Evolutionary conservation across 2,888 invertebrate genomes (phyloP).

Genomic region (Odontothrips loti): DNA sequence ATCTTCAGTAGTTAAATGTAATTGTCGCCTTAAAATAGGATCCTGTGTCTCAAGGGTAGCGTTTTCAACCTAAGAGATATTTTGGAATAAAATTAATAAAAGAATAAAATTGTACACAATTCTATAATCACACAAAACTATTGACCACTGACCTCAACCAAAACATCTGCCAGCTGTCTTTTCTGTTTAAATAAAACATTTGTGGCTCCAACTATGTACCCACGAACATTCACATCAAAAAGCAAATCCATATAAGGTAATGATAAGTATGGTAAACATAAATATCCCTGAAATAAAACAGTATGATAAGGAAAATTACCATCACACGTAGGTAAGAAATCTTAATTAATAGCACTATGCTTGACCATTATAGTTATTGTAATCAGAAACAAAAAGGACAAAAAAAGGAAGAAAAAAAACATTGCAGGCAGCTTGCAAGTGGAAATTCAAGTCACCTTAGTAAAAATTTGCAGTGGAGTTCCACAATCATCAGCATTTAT

Average conservation of each 20-base stretch:
- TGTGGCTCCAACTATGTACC: constrained; percentile 92
- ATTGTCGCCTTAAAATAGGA: constrained; percentile 69
- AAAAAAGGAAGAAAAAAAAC: not conserved
- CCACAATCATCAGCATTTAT: constrained; percentile 72
- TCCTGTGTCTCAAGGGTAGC: constrained; percentile 81
- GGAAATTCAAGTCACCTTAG: constrained; percentile 53
- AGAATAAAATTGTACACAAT: not conserved
- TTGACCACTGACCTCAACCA: constrained; percentile 65
- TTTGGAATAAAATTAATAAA: constrained; percentile 29
- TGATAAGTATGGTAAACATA: constrained; percentile 93
- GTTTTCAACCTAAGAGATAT: constrained; percentile 62
- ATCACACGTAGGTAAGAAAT: constrained; percentile 21
- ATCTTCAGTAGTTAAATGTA: constrained; percentile 92
- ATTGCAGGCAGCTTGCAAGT: too few species aligned
- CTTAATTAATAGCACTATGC: not conserved
- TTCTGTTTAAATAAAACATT: constrained; percentile 98
- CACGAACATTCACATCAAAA: constrained; percentile 78
- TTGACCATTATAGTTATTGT: too few species aligned
- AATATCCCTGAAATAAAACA: constrained; percentile 62
- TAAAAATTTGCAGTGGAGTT: constrained; percentile 81
- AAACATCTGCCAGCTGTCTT: constrained; percentile 83
- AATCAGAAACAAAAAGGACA: not conserved
- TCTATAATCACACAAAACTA: constrained; percentile 22
- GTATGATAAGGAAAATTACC: not conserved
- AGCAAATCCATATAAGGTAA: constrained; percentile 91